Base-by-base conservation (phyloP, 1,140 invertebrate genomes). In the Papilio machaon region DNA sequence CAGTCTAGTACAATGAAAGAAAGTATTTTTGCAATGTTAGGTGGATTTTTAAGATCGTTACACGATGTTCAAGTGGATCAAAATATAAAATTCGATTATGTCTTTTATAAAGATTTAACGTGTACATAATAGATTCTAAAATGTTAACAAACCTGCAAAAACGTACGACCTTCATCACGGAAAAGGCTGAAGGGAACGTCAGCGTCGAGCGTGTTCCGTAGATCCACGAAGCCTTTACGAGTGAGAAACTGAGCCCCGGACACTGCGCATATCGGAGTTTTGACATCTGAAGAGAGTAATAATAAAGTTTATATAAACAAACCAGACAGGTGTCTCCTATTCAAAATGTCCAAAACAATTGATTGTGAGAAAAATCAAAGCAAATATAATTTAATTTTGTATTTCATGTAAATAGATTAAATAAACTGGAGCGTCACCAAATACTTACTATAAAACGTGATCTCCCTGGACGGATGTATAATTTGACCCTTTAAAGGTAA, bases 261-360 rank as follows among this genome's bases (percentile, higher is more conserved):
- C n/a, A 98, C 97, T 35, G 97, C 97, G 89, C 98, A 98, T 43
- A 98, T 96, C n/a, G 97, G 97, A 35, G 96, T 96, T 82, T 95
- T 95, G 2, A 97, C 96, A 87, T 96, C 97, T 98, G 89, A 19
- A 92, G 90, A 17, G 64, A 81, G 70, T 64, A 83, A 60, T 1
- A 67, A 38, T 30, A 64, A 64, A 64, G 2, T 15, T 13, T 70
- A 43, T 43, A 43, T 43, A 43, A 52, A 52, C 3, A 52, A 15
- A 52, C 38, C 38, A 2, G 49, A 52, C 15, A 52, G 15, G 49
- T 52, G 49, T 43, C 38, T 43, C 4, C 49, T 17, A 13, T 52
- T 15, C 49, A 17, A 52, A 52, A 11, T 11, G 2, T 49, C 2
- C 49, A 52, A 15, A 17, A 2, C 3, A 52, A 35, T 23, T 19